Evolutionary conservation across 2,113 vertebrate genomes (phyloP).

Genomic region (Eublepharis macularius): DNA sequence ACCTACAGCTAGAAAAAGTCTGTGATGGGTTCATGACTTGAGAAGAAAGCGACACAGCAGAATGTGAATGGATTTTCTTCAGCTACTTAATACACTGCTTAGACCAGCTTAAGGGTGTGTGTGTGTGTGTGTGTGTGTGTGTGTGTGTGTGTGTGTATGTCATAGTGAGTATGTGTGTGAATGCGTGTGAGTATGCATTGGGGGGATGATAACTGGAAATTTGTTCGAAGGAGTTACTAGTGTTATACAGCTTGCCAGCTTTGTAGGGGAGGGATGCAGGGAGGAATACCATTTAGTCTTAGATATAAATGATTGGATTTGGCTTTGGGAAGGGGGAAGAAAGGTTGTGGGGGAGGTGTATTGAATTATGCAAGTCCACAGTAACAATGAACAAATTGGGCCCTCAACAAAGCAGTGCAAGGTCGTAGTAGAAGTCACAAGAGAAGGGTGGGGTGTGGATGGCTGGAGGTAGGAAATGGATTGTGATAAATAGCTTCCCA

Average conservation of each 20-base stretch:
- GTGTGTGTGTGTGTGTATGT: conserved; percentile 29
- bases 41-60: conserved; percentile 84
- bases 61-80: conserved; percentile 88
- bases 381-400: conserved; percentile 94
- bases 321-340: conserved; percentile 61
- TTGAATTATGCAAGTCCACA: conserved; percentile 89
- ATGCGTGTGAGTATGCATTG: conserved; percentile 51
- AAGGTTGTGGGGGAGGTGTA: conserved; percentile 77
- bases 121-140: conserved; percentile 48
- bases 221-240: conserved; percentile 89
- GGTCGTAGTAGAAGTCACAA: conserved; percentile 92
- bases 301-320: conserved; percentile 92
- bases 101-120: conserved; percentile 87
- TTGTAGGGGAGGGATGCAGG: conserved; percentile 64
- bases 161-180: conserved; percentile 49
- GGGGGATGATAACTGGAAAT: conserved; percentile 75
- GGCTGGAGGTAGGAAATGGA: conserved; percentile 91
- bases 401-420: conserved; percentile 83
- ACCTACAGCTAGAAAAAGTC: conserved; percentile 87
- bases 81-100: conserved; percentile 92
- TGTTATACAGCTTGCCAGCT: conserved; percentile 83
- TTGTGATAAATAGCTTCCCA: conserved; percentile 96
- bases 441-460: conserved; percentile 77
- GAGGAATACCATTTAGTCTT: conserved; percentile 88
- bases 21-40: conserved; percentile 88